These are phyloP conservation scores for Rhinoderma darwinii DNA, from an alignment of 2,113 vertebrate genomes.

Conservation along the genomic window DNA sequence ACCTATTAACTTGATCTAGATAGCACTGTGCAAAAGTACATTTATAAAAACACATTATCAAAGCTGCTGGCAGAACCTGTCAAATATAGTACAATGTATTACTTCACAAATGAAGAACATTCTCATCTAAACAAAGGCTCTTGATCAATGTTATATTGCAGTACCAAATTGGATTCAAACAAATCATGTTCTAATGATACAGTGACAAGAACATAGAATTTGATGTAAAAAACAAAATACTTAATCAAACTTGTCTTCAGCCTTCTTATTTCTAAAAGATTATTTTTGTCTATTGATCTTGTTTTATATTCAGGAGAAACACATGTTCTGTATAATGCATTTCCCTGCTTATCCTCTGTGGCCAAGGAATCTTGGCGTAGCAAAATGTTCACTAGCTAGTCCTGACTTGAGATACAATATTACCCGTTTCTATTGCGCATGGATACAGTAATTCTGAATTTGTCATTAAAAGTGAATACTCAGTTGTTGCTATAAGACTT, in stretches of 20 bases:
- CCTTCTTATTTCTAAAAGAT: background rate
- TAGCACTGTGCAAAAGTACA: background rate
- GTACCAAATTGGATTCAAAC: conserved; percentile 23
- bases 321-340: conserved; percentile 1
- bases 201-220: conserved; percentile 25
- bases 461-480: background rate
- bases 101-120: conserved; percentile 23
- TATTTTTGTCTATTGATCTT: background rate
- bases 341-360: background rate
- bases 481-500: background rate
- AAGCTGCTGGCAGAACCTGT: conserved; percentile 7
- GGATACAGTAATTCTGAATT: background rate
- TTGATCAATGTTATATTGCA: conserved; percentile 30
- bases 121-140: conserved; percentile 24
- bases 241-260: background rate
- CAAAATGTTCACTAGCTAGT: background rate
- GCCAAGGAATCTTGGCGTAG: background rate
- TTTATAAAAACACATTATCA: conserved; percentile 33
- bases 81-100: conserved; percentile 11
- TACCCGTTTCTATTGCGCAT: background rate
- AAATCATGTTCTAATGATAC: conserved; percentile 33
- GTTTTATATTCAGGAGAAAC: background rate
- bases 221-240: conserved; percentile 30
- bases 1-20: conserved; percentile 7
- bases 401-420: background rate